Evolutionary conservation across 37 sponge, comb jelly and placozoan species (phyloP), one percentile per base, ranked within the genome.

Genomic region (Spongilla lacustris): DNA sequence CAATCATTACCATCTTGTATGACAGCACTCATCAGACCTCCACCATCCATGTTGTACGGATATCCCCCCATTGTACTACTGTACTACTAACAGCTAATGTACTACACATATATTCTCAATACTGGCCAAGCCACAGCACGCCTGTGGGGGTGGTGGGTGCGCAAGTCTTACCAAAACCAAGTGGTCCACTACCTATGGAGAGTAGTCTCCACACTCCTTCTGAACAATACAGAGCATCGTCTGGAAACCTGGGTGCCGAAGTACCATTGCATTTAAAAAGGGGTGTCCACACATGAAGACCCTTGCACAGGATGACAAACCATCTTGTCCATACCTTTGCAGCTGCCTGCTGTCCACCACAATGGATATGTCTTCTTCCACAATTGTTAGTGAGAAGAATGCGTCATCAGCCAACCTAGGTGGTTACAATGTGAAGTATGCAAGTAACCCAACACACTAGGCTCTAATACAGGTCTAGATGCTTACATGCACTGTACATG

Each of bases 321-420:
- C 71, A 67, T 27, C 34, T 32, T 30, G 21, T 0, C 24, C 73
- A 2, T 38, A 89, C 91, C 85, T 91, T 79, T 58, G 1, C 19
- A 91, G 32, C 41, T 91, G 83, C 69, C 73, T 68, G 71, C 78
- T 36, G 85, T 91, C 91, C 24, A 86, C 29, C 6, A 91, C 87
- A 67, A 91, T 67, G 9, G 91, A 91, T 13, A 91, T 82, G 68
- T 91, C 91, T 22, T 91, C 87, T 23, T 86, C 87, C 13, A 91
- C 72, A 25, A 91, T 73, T 0, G 91, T 86, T 30, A 91, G 30
- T 0, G 91, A 91, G 58, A 91, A 71, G 82, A 91, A 91, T 9
- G 29, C 25, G 1, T 85, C 87, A 19, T 81, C 32, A 12, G 74
- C 14, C 24, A 81, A 73, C 69, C 81, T 87, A 41, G 12, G 8